Evolutionary conservation across 2,113 vertebrate genomes (phyloP), one percentile per base, ranked within the genome.

Genomic region (Dendropsophus ebraccatus): DNA sequence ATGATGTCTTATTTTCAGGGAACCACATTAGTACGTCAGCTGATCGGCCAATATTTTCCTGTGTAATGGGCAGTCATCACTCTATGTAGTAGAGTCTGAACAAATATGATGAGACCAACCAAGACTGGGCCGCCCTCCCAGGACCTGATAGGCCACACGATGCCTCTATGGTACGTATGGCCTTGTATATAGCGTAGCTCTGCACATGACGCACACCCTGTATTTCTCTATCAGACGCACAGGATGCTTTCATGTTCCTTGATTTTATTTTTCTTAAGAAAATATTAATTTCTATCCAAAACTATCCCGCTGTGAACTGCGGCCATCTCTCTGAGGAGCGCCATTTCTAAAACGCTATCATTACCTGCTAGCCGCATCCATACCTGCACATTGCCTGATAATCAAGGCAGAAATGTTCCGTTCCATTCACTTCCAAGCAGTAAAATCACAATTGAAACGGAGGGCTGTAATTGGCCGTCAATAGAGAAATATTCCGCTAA

Each of bases 341-440:
- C 49, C 0, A 14, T 70, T 70, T 83, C 32, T 56, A 56, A 50
- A 83, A 83, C 54, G 19, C 81, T 41, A 56, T 73, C 11, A 83
- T 83, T 82, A 25, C 45, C 47, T 70, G 32, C 67, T 41, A 16
- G 1, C 67, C 32, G 23, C 8, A 9, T 23, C 35, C 21, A 0
- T 70, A 37, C 67, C 67, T 70, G 67, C 23, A 41, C 35, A 70
- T 23, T 41, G 19, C 32, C 21, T 41, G 12, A 70, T 23, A 41
- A 70, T 41, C 7, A 41, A 21, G 32, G 17, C 32, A 35, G 3
- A 21, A 37, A 41, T 41, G 67, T 41, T 70, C 32, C 67, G 5
- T 23, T 70, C 35, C 35, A 41, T 41, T 70, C 67, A 70, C 5
- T 41, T 30, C 32, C 1, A 23, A 41, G 35, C 17, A 70, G 11